These are phyloP conservation scores for Cladopsammia gracilis DNA, from an alignment of 64 coral and sea anemone genomes.

Conservation along the genomic window DNA sequence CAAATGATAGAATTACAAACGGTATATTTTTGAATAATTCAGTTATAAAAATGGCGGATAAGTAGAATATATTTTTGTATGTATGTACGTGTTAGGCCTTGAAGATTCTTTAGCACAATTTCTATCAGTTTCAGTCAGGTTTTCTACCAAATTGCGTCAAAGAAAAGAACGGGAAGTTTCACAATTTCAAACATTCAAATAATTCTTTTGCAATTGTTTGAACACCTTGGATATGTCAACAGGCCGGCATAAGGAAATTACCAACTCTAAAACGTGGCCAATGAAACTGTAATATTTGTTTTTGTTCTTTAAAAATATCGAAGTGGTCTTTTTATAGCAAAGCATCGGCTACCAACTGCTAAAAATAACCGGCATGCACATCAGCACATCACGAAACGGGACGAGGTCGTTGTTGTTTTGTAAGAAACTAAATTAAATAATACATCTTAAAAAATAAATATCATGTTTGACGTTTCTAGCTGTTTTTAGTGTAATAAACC, in stretches of 20 bases:
- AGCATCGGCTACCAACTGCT: background rate
- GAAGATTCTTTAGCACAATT: too few relatives aligned
- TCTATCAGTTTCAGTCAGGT: too few relatives aligned
- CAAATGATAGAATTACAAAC: background rate
- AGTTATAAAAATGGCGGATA: background rate
- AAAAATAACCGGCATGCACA: background rate
- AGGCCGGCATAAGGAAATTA: background rate
- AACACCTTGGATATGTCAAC: background rate
- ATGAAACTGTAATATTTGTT: constrained; percentile 6
- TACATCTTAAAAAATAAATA: too few relatives aligned
- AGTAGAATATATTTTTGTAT: too few relatives aligned
- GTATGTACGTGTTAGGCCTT: too few relatives aligned
- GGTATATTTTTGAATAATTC: background rate
- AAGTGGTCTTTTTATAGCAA: background rate
- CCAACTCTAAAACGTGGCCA: background rate
- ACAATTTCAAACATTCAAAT: constrained; percentile 2
- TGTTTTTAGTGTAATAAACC: too few relatives aligned
- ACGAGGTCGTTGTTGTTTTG: background rate
- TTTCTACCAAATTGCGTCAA: background rate
- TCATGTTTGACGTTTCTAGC: too few relatives aligned
- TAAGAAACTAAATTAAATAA: too few relatives aligned
- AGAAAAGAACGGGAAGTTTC: background rate
- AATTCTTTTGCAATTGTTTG: background rate
- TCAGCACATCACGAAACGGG: background rate
- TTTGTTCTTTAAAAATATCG: background rate